Evolutionary conservation across 2,113 vertebrate genomes (phyloP), one percentile per base, ranked within the genome.

Genomic region (Thalassarche chlororhynchos): DNA sequence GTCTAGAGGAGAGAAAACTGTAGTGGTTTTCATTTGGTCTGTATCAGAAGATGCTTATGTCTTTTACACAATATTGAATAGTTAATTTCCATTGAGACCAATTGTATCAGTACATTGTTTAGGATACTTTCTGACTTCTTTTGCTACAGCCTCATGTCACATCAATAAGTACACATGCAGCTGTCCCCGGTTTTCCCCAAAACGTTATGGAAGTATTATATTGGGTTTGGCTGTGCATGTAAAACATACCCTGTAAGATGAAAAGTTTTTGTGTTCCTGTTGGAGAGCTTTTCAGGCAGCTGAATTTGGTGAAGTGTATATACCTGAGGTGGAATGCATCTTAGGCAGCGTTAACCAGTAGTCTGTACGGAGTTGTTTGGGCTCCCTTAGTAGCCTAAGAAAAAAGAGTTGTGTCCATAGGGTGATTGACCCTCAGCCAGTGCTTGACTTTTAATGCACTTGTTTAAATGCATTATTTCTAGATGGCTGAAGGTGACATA

Each of bases 191-290:
- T 70, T 86, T 90, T 55, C 46, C 76, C 65, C 58, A 38, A 47
- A 93, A 70, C 2, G 1, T 65, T 32, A 8, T 51, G 40, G 31
- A 84, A 46, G 29, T 62, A n/a, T 65, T 93, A 2, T 10, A 4
- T 5, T 55, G 25, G 26, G 8, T 62, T 74, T 54, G 71, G 7
- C 32, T 84, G 46, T 83, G 31, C 14, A 10, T 18, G 68, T 84
- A 28, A 54, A 92, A 71, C n/a, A 13, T 51, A 26, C 9, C 29
- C 24, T 0, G 0, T 42, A 38, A 66, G 40, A 38, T 1, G 0
- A 32, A 42, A 61, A n/a, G 34, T 17, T 84, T 49, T 72, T 57
- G 25, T 49, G 34, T 11, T 62, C 38, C 17, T 83, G 5, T 51
- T 31, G 68, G 38, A 74, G 71, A 74, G 18, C 25, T 68, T 90